Evolutionary conservation across 2,797 vertebrate species (phyloP).

Genomic region (Semaprochilodus insignis): DNA sequence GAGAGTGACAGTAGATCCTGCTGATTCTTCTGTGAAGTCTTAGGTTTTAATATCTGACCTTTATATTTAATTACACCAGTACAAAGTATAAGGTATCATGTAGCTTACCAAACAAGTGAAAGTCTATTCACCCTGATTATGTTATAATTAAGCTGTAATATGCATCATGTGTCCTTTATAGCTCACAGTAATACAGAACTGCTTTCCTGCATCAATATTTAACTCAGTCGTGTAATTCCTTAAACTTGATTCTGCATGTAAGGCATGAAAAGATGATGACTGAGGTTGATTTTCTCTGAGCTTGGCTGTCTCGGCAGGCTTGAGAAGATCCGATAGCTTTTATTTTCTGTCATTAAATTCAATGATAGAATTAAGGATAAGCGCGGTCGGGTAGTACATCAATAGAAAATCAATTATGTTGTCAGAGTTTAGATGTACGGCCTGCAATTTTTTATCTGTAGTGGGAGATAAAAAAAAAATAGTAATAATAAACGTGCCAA

Average conservation of each 20-base stretch:
- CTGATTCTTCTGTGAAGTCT: neutral
- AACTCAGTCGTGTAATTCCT: slow-evolving; percentile 34
- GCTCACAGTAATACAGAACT: neutral
- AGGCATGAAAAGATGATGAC: slow-evolving; percentile 9
- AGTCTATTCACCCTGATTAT: no score
- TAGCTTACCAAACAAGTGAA: no score
- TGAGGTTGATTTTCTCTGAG: slow-evolving; percentile 36
- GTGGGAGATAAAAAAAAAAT: slow-evolving; percentile 6
- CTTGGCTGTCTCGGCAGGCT: slow-evolving; percentile 39
- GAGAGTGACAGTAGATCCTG: neutral
- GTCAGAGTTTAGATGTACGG: slow-evolving; percentile 55
- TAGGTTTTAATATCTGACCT: neutral
- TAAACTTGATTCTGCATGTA: slow-evolving; percentile 30
- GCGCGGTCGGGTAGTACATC: slow-evolving; percentile 60
- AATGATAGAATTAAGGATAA: slow-evolving; percentile 62
- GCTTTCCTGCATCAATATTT: slow-evolving; percentile 16
- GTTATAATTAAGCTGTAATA: neutral
- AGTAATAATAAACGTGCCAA: slow-evolving; percentile 28
- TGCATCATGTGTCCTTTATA: neutral
- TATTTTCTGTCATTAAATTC: slow-evolving; percentile 58
- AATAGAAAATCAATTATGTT: slow-evolving; percentile 63
- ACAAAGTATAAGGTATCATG: neutral
- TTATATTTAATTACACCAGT: neutral
- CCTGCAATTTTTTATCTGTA: slow-evolving; percentile 45
- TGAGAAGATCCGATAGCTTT: slow-evolving; percentile 51